Base-by-base conservation (phyloP, 1,140 invertebrate genomes). In the Teleogryllus occipitalis region DNA sequence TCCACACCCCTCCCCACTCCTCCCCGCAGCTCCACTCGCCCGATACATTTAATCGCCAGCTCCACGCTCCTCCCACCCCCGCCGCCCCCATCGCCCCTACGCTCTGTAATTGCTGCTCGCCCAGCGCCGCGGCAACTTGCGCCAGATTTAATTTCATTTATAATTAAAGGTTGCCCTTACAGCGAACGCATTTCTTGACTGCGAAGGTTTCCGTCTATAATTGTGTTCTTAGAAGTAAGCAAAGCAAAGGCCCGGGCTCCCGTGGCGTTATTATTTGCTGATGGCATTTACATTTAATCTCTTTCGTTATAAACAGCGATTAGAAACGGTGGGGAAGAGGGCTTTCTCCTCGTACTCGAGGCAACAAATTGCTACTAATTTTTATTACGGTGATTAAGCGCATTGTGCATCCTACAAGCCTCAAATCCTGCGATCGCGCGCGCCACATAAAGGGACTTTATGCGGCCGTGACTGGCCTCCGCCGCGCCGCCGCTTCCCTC, bases 351-450 rank as follows among this genome's bases (percentile, higher is more conserved):
- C 54, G 54, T 65, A 18, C 54, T 65, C 10, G 10, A 7, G 18
- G 54, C 54, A 65, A 65, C 54, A 65, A 65, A 65, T 65, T 65
- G 54, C 54, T 65, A 65, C 54, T 65, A 65, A 65, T 65, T 65
- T 65, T 65, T 65, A 65, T 65, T 65, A 65, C 18, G 54, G 54
- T 65, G 54, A 65, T 65, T 65, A 65, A 65, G 54, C 18, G 54
- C 18, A 65, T 65, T 65, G 54, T 65, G 54, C 10, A 18, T 18
- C 54, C 54, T 65, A 65, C 54, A 65, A 65, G 54, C 54, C 54
- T 18, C 54, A 18, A 65, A 65, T 10, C 54, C 54, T 18, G 10
- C 54, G 54, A 65, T 65, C 18, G 54, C 18, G 18, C 18, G 18
- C 10, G 54, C 10, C 54, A 18, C 54, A 65, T 65, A 65, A 65